Evolutionary conservation across 2,888 invertebrate species (phyloP).

Genomic region (Drosophila incognita): DNA sequence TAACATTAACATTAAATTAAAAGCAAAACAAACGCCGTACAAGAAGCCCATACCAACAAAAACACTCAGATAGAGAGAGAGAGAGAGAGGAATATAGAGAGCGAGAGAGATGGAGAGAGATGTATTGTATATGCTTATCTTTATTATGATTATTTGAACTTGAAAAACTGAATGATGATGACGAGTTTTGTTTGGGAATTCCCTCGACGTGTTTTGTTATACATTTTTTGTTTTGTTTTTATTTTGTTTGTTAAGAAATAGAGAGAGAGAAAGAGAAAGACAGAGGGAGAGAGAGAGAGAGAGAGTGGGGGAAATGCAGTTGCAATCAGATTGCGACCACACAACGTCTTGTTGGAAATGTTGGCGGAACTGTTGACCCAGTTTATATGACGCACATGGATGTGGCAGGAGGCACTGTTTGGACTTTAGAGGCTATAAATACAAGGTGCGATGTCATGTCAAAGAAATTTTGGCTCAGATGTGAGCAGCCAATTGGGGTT

Average conservation of each 20-base stretch:
- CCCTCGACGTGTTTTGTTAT: slow-evolving; percentile 52
- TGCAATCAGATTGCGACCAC: slow-evolving; percentile 24
- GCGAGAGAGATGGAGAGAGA: slow-evolving; percentile 6
- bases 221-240: slow-evolving; percentile 24
- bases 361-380: slow-evolving; percentile 70
- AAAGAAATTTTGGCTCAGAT: slow-evolving; percentile 30
- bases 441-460: slow-evolving; percentile 42
- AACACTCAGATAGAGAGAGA: slow-evolving; percentile 13
- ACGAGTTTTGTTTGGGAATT: slow-evolving; percentile 82
- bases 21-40: slow-evolving; percentile 77
- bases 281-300: background rate
- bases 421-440: slow-evolving; percentile 48
- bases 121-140: slow-evolving; percentile 67
- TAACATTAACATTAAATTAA: slow-evolving; percentile 82
- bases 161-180: slow-evolving; percentile 71
- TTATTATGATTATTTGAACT: slow-evolving; percentile 81
- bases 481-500: background rate
- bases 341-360: slow-evolving; percentile 9
- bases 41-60: slow-evolving; percentile 48
- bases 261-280: background rate
- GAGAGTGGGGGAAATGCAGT: background rate
- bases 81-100: background rate
- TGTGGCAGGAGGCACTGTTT: slow-evolving; percentile 23
- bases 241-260: slow-evolving; percentile 20
- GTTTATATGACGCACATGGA: slow-evolving; percentile 55